Base-by-base conservation (phyloP, 2,888 invertebrate species). In the Trichogramma evanescens region DNA sequence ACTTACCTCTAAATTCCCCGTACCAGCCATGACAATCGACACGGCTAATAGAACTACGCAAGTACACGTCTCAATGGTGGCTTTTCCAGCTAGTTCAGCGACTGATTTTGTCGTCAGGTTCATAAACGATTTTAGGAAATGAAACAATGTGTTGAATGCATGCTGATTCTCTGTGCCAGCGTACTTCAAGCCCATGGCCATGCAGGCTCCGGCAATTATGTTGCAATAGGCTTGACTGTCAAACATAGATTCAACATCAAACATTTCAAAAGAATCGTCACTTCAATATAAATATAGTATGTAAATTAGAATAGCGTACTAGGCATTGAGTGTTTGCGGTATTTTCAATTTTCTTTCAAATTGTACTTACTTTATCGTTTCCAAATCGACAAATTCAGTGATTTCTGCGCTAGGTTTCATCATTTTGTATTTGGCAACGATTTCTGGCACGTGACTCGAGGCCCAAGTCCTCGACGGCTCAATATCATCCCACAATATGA, bases 151-250 rank as follows among this genome's bases (percentile, higher is more conserved):
- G 71, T 87, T 84, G 59, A 89, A 89, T 0, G 95, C 97, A 57
- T 87, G 85, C 58, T 83, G 81, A 76, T 93, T 87, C 8, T 91
- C 92, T 0, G 95, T 90, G 45, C 98, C 97, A 1, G 98, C 97
- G 81, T 89, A 98, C 66, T 92, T 89, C 4, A 99, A 81, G 1
- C 95, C 97, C 68, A 99, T 79, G 6, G 93, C 92, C 82, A 98
- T 90, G 69, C 95, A 94, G 2, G 93, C 95, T 13, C 98, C 99
- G 0, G 95, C 90, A 62, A 95, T 84, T 65, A 97, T 93, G 78
- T 97, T 96, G 79, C 96, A 95, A 80, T 95, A 98, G 0, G 95
- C 95, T 83, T 97, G 96, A 71, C 93, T 93, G 72, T 46, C 81
- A 78, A 63, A 53, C 59, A 59, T 48, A 50, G 55, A 6, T 50